phyloP scores from a whole-genome alignment of 1,140 invertebrate species.

The Brachionus plicatilis region DNA sequence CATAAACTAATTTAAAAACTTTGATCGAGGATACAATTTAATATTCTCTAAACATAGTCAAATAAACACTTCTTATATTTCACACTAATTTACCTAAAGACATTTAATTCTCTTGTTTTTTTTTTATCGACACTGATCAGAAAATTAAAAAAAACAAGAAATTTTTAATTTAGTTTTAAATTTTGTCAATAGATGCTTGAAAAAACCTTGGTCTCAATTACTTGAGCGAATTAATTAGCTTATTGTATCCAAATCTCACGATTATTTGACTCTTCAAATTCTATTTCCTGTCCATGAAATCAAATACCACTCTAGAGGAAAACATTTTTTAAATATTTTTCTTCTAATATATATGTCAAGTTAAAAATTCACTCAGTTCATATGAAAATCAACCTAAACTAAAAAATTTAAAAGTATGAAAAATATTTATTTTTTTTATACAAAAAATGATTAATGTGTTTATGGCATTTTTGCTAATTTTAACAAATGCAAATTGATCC shows the following conservation, averaged over 20 bases:
- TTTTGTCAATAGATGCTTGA: not conserved
- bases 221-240: not conserved
- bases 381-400: not conserved
- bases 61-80: not conserved
- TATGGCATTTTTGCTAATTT: not conserved
- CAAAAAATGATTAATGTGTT: not conserved
- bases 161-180: not conserved
- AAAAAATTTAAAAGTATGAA: not conserved
- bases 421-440: not conserved
- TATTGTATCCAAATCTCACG: constrained; percentile 4
- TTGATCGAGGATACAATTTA: not conserved
- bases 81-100: not conserved
- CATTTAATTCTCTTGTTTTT: not conserved
- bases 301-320: not conserved
- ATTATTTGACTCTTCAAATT: constrained; percentile 5
- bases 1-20: not conserved
- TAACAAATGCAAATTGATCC: not conserved
- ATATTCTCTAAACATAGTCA: not conserved
- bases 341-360: not conserved
- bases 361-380: not conserved
- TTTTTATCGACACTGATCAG: not conserved
- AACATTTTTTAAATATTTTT: not conserved
- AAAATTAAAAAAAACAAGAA: not conserved
- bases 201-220: not conserved
- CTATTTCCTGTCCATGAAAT: constrained; percentile 3